Base-by-base conservation (phyloP, 2,888 invertebrate species). In the Cyrtodaria siliqua region DNA sequence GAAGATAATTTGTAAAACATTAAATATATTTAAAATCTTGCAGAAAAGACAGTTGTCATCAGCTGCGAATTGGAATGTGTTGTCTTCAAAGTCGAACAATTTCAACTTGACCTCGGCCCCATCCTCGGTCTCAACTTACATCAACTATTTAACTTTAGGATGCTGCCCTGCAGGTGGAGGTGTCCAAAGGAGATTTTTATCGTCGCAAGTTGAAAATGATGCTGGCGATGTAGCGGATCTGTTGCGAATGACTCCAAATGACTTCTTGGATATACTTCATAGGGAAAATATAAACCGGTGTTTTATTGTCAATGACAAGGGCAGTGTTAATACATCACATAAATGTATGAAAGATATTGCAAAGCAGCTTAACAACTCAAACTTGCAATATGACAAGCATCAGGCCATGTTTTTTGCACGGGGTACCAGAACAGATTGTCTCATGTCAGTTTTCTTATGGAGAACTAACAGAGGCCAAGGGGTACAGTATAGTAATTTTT, bases 381-480 rank as follows among this genome's bases (percentile, higher is more conserved):
- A 57, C 26, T 47, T 71, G 14, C 66, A 80, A 9, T 84, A 75
- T 63, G 75, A 79, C 14, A 26, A 67, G 2, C 89, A 89, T 82
- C 87, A 88, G 71, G 88, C 82, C 12, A 77, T 88, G 12, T 88
- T 88, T 71, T 75, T 89, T 56, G 70, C 67, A 20, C 61, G 80
- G 8, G 88, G 88, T 14, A 57, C 71, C 40, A 69, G 85, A 27
- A 79, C 87, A 2, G 79, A 80, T 20, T 79, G 80, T 57, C 74
- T 89, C 20, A 29, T 88, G 49, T 77, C 82, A n/a, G 86, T 84
- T 2, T 89, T 89, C 64, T n/a, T 88, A 8, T 88, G 87, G 86
- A 86, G 77, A 55, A 80, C 86, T 29, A 77, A 82, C 40, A 68
- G 89, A 59, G 88, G 89, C 38, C 88, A 88, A 84, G 87, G 86